Evolutionary conservation across 2,113 vertebrate species (phyloP).

Genomic region (Sitta europaea): DNA sequence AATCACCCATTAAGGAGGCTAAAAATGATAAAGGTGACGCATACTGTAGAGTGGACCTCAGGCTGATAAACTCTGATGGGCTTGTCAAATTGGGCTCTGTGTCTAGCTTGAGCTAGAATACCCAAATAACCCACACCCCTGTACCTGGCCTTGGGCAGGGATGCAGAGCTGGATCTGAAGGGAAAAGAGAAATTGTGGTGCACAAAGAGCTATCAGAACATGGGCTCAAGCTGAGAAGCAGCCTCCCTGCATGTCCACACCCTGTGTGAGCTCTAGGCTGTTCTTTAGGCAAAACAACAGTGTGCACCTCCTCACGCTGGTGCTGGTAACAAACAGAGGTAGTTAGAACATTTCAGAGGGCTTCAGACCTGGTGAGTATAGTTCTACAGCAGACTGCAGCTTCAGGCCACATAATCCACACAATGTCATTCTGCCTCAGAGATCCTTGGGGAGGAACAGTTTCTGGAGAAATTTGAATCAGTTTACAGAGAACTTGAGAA

Average conservation of each 20-base stretch:
- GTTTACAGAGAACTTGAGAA: not conserved
- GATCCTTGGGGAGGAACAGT: not conserved
- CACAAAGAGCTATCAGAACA: not conserved
- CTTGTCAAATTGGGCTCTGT: not conserved
- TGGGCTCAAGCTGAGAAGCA: not conserved
- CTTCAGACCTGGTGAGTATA: not conserved
- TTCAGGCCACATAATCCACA: not conserved
- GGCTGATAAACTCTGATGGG: not conserved
- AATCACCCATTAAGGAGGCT: not conserved
- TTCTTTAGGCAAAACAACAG: not conserved
- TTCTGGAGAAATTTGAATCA: not conserved
- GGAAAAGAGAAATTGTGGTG: not conserved
- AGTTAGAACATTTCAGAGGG: not conserved
- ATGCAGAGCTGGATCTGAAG: not conserved
- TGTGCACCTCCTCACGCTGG: accelerated
- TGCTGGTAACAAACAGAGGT: not conserved
- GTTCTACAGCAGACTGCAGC: not conserved
- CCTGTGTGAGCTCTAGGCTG: not conserved
- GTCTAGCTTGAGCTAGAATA: not conserved
- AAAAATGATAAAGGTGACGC: not conserved
- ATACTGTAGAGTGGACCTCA: not conserved
- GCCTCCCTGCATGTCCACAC: not conserved
- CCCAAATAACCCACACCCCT: not conserved
- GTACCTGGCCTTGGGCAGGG: not conserved
- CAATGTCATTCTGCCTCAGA: not conserved